Evolutionary conservation across 2,888 invertebrate genomes (phyloP).

Genomic region (Thelaira solivaga): DNA sequence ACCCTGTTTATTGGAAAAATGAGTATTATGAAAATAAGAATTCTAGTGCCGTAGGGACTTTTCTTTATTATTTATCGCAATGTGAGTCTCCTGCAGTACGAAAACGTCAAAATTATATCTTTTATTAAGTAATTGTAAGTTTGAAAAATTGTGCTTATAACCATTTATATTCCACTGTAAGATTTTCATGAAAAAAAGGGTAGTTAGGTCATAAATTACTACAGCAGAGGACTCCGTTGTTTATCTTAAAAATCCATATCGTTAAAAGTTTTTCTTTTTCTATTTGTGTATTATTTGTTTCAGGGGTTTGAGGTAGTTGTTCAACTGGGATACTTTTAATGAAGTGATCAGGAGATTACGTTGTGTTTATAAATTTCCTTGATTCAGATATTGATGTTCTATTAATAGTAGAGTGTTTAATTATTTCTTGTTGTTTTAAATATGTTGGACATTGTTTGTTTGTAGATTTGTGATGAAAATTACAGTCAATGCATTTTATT

Average conservation of each 20-base stretch:
- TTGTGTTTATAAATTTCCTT: not conserved
- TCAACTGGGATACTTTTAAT: not conserved
- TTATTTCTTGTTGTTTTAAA: not conserved
- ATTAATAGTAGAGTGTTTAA: not conserved
- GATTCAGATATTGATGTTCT: conserved; percentile 5
- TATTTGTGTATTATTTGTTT: no score
- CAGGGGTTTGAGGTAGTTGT: no score
- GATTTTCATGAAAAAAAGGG: not conserved
- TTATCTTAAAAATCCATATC: not conserved
- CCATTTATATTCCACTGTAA: conserved; percentile 16
- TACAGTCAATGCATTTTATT: conserved; percentile 13
- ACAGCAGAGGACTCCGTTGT: not conserved
- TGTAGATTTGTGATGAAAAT: not conserved
- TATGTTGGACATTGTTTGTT: conserved; percentile 1
- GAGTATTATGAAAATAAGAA: conserved; percentile 2
- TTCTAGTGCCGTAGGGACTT: not conserved
- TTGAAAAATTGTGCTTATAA: not conserved
- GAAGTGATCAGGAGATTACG: not conserved
- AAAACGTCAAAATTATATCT: not conserved
- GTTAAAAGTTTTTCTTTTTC: no score
- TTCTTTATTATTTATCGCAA: not conserved
- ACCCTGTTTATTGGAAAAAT: not conserved
- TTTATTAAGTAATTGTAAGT: not conserved
- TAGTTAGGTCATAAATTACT: not conserved
- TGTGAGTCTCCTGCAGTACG: conserved; percentile 6